Percentiles rank a stretch among this genome's conserved stretches.
These are phyloP conservation scores for Halocaridina rubra DNA, from an alignment of 2,888 invertebrate genomes.

Conservation along the genomic window DNA sequence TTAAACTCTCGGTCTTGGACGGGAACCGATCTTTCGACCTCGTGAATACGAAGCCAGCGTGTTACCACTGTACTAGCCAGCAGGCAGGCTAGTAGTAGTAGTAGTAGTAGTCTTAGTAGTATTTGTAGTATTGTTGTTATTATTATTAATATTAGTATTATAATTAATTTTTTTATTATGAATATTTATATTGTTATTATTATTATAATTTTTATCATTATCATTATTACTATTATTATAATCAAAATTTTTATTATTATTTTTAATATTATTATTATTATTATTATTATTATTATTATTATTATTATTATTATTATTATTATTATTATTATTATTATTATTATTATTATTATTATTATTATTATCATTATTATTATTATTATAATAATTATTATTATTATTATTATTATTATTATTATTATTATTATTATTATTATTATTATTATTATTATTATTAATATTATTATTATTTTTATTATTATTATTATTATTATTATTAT, in stretches of 20 bases:
- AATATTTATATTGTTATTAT: not conserved
- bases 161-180: no score
- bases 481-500: not conserved
- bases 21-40: no score
- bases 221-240: no score
- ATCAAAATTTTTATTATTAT: no score
- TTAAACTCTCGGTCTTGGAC: no score
- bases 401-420: not conserved
- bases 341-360: not conserved
- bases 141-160: no score
- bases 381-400: not conserved
- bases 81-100: no score
- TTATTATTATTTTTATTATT: not conserved
- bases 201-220: no score
- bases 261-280: not conserved
- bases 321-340: not conserved
- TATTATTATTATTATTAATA: slow-evolving; percentile 1
- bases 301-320: not conserved
- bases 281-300: not conserved
- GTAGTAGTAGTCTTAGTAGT: no score
- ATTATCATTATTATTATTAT: not conserved
- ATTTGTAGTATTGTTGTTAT: no score
- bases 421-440: not conserved
- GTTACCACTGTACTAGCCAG: no score
- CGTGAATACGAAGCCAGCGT: no score